A percentile compares a stretch with the other conserved stretches of the same genome.
Conservation (phyloP, 1,140 invertebrate species). For the Drosophila nasuta region DNA sequence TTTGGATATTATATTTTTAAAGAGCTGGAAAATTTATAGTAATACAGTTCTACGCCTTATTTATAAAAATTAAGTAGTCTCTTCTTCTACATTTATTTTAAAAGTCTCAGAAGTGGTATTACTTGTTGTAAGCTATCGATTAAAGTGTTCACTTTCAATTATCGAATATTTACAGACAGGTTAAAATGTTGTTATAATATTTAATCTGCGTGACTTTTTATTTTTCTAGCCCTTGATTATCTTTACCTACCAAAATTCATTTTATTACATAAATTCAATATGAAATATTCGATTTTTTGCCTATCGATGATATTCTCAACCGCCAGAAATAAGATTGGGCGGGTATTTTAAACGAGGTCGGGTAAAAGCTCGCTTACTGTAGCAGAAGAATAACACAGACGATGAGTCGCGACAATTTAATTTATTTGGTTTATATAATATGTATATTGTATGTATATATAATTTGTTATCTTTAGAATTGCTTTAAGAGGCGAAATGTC, state of each 20-base stretch:
- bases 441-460: constrained; percentile 77
- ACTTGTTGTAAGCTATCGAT: background rate
- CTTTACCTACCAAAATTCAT: too few relatives aligned
- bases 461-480: constrained; percentile 84
- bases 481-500: constrained; percentile 83
- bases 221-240: too few relatives aligned
- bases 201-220: too few relatives aligned
- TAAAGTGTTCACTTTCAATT: background rate
- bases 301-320: background rate
- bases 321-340: background rate
- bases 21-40: too few relatives aligned
- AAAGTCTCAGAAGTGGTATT: background rate
- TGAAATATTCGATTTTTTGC: background rate
- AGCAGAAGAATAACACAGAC: constrained; percentile 16
- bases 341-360: background rate
- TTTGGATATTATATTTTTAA: too few relatives aligned
- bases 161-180: background rate
- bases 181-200: background rate
- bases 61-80: too few relatives aligned
- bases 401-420: constrained; percentile 51
- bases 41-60: too few relatives aligned
- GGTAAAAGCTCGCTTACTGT: background rate
- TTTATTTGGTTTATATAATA: constrained; percentile 73
- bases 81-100: too few relatives aligned
- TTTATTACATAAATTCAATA: too few relatives aligned